Conservation (phyloP, 2,797 vertebrate species). For the Pseudochromis fuscus region DNA sequence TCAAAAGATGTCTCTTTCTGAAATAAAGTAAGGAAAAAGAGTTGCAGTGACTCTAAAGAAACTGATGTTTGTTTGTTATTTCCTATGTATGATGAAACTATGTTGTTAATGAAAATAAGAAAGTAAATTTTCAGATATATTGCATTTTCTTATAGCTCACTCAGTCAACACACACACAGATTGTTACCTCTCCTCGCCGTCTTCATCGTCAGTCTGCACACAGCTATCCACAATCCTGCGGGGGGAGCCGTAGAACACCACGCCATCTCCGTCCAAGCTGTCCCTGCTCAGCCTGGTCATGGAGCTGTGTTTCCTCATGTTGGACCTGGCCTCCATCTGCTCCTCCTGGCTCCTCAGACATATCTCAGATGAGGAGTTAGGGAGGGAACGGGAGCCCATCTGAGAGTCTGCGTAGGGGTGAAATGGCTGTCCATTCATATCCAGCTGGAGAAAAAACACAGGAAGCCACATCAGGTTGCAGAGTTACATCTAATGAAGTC, state of each 20-base stretch:
- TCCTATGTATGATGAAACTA: no score
- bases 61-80: no score
- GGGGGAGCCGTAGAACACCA: constrained; percentile 84
- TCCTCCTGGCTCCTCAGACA: constrained; percentile 91
- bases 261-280: constrained; percentile 85
- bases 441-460: constrained; percentile 66
- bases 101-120: no score
- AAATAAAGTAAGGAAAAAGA: no score
- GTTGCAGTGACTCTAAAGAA: no score
- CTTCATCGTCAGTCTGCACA: constrained; percentile 97
- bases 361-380: constrained; percentile 95
- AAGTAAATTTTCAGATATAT: no score
- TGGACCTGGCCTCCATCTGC: constrained; percentile 85
- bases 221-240: constrained; percentile 94
- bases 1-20: no score
- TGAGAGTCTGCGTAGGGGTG: constrained; percentile 82
- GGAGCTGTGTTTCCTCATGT: constrained; percentile 95
- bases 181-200: constrained; percentile 89
- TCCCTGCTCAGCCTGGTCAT: constrained; percentile 93
- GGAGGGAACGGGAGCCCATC: constrained; percentile 86
- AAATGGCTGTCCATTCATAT: constrained; percentile 87
- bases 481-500: not conserved
- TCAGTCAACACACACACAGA: not conserved
- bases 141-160: no score
- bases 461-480: no score